Evolutionary conservation across 1,140 invertebrate species (phyloP).

Genomic region (Probaryconus sp.): DNA sequence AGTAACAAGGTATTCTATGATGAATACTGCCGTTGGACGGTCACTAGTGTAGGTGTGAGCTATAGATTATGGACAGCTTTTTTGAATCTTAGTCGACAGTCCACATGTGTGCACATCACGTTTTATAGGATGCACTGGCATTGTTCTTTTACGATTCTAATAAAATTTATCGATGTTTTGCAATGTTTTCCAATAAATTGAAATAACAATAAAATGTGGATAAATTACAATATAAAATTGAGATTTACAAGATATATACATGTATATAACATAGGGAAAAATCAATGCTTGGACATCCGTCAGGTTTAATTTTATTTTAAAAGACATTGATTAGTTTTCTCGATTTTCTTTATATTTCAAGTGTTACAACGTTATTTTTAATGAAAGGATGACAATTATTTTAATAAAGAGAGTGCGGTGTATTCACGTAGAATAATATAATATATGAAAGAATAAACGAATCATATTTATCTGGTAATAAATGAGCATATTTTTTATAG

Average conservation of each 20-base stretch:
- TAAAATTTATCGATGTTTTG: constrained; percentile 6
- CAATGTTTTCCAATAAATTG: constrained; percentile 17
- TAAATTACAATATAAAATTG: constrained; percentile 15
- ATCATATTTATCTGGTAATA: no score
- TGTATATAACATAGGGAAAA: constrained; percentile 4
- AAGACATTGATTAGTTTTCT: no score
- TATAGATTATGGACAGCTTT: constrained; percentile 23
- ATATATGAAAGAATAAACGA: no score
- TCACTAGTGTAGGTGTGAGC: not conserved
- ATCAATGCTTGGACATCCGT: no score
- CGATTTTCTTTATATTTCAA: no score
- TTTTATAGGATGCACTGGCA: constrained; percentile 22
- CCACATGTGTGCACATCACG: not conserved
- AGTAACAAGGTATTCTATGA: constrained; percentile 32
- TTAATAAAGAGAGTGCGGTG: constrained; percentile 30
- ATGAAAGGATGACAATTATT: not conserved
- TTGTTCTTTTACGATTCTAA: constrained; percentile 22
- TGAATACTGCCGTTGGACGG: constrained; percentile 20
- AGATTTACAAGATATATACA: no score
- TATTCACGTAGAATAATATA: no score
- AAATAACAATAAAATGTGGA: constrained; percentile 21
- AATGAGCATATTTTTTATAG: no score
- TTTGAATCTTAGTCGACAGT: constrained; percentile 23
- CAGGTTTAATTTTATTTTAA: no score
- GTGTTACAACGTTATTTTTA: no score